Conservation (phyloP, 2,113 vertebrate genomes). For the Psammodynastes pulverulentus region DNA sequence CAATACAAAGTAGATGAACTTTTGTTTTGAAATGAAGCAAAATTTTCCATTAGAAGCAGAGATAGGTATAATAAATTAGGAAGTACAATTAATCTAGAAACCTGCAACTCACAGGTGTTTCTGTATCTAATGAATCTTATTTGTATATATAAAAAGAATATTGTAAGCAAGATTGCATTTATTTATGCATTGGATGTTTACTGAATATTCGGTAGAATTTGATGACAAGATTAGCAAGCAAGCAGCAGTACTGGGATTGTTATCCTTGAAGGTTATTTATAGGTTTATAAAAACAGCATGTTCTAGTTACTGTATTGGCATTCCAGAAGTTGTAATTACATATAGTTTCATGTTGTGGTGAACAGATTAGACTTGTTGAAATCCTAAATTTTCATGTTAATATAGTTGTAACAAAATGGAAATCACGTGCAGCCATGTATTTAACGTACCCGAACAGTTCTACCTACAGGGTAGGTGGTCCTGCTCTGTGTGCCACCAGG, state of each 20-base stretch:
- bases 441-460: background rate
- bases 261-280: conserved; percentile 35
- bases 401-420: conserved; percentile 31
- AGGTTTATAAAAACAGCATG: conserved; percentile 13
- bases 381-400: conserved; percentile 3
- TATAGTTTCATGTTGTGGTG: conserved; percentile 10
- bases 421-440: conserved; percentile 36
- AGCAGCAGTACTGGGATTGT: conserved; percentile 30
- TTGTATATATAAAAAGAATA: conserved; percentile 35
- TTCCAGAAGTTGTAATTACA: conserved; percentile 27
- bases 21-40: conserved; percentile 66
- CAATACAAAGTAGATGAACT: conserved; percentile 52
- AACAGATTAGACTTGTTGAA: conserved; percentile 38
- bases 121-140: conserved; percentile 61
- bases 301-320: conserved; percentile 22
- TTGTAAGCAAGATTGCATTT: conserved; percentile 47
- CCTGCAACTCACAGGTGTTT: conserved; percentile 72
- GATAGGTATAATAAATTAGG: conserved; percentile 75
- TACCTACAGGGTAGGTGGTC: background rate
- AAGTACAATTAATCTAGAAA: conserved; percentile 71
- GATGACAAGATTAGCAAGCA: conserved; percentile 13
- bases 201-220: conserved; percentile 34
- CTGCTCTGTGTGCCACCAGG: background rate
- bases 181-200: conserved; percentile 50
- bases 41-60: conserved; percentile 74